phyloP scores from a whole-genome alignment of 2,797 vertebrate genomes.

The Lerista edwardsae region DNA sequence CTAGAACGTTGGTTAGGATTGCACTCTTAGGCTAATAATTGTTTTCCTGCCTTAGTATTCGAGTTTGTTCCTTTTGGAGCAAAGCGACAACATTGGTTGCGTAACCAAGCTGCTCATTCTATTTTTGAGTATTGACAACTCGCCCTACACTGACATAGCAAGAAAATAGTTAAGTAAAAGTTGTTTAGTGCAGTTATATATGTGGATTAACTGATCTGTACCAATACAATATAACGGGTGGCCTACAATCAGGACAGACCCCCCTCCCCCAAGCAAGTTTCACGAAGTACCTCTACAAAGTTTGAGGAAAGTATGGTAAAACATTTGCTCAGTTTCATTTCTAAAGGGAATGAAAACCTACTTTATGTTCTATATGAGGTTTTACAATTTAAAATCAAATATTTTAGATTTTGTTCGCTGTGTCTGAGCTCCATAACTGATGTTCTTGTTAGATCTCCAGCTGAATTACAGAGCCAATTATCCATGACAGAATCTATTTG shows the following conservation, averaged over 20 bases:
- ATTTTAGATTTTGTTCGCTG: not conserved
- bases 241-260: not conserved
- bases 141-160: no score
- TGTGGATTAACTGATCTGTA: not conserved
- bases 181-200: not conserved
- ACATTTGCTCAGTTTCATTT: not conserved
- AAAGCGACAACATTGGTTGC: not conserved
- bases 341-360: not conserved
- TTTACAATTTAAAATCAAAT: not conserved
- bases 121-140: not conserved
- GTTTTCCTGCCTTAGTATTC: not conserved
- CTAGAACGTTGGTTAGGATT: no score
- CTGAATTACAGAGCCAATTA: not conserved
- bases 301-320: not conserved
- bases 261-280: not conserved
- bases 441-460: not conserved
- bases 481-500: not conserved
- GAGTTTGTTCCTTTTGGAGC: not conserved
- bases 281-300: not conserved
- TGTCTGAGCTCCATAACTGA: not conserved
- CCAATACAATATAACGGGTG: not conserved
- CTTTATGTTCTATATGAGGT: not conserved
- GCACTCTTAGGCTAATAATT: not conserved
- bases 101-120: not conserved
- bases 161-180: not conserved